These are phyloP conservation scores for Pandemis heparana DNA, from an alignment of 2,888 invertebrate species.

Conservation along the genomic window DNA sequence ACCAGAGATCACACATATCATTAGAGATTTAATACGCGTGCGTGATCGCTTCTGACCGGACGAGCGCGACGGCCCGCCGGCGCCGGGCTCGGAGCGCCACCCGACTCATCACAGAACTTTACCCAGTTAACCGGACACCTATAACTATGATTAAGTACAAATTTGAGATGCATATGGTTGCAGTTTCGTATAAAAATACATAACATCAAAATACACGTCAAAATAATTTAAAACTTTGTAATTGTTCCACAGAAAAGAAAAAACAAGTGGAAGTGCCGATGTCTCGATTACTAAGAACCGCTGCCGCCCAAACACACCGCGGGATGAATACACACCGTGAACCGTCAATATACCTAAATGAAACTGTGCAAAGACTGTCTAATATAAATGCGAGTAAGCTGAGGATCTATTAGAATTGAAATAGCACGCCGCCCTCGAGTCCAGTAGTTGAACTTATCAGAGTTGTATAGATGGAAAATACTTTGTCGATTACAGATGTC, in stretches of 20 bases:
- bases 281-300: too few relatives aligned
- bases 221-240: slow-evolving; percentile 28
- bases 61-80: not conserved
- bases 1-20: not conserved
- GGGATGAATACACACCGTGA: too few relatives aligned
- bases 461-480: too few relatives aligned
- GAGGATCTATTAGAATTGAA: too few relatives aligned
- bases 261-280: too few relatives aligned
- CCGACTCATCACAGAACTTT: not conserved
- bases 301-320: too few relatives aligned
- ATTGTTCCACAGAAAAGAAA: not conserved
- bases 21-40: not conserved
- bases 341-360: too few relatives aligned
- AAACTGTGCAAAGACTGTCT: too few relatives aligned
- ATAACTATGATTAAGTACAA: slow-evolving; percentile 61
- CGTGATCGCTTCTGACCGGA: not conserved
- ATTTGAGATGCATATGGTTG: slow-evolving; percentile 65
- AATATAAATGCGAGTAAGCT: too few relatives aligned
- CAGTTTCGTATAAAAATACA: slow-evolving; percentile 52
- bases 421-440: too few relatives aligned
- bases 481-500: too few relatives aligned
- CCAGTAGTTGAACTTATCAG: too few relatives aligned
- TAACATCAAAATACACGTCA: slow-evolving; percentile 38
- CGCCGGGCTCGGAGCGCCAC: not conserved
- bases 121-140: slow-evolving; percentile 29